Evolutionary conservation across 2,797 vertebrate genomes (phyloP), one percentile per base, ranked within the genome.

Genomic region (Brotula barbata): DNA sequence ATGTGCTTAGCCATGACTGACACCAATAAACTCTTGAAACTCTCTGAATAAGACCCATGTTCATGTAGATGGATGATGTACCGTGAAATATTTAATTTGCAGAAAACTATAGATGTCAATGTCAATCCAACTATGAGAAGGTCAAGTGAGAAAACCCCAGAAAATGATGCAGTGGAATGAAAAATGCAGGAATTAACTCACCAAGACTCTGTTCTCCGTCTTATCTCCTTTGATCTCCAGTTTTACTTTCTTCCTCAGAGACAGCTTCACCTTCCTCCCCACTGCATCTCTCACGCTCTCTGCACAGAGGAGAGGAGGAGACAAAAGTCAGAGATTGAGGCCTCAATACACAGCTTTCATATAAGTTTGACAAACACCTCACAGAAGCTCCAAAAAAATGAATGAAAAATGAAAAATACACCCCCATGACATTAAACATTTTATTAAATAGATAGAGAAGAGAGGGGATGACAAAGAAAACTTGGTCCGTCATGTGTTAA

Each of bases 201-300:
- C 96, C 95, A 98, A 54, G 62, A 97, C 94, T 90, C 89, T 93
- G 89, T 96, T 96, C 77, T 96, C 95, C 36, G 94, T 91, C 91
- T 93, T 95, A 88, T 96, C 95, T 69, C 92, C 95, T 89, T 96
- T 98, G 66, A 93, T 90, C 90, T 99, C 97, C 84, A 98, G 80
- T 68, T 94, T 97, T 52, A 99, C 93, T 86, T 91, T 94, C 90
- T 94, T 97, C 88, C 93, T 95, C 74, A 97, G 85, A 0, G 92
- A 92, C 85, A 99, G 92, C 87, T 95, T 95, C 61, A 94, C 93
- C 90, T 95, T 96, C 82, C 92, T 94, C 71, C 95, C 94, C 81
- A 96, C 89, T 45, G 93, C 93, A 91, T 96, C 95, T 89, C 93
- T 94, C 80, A 94, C 87, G 40, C 94, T 96, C 89, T 97, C 95